phyloP scores from a whole-genome alignment of 2,797 vertebrate species.

The Acanthurus leucopareius region DNA sequence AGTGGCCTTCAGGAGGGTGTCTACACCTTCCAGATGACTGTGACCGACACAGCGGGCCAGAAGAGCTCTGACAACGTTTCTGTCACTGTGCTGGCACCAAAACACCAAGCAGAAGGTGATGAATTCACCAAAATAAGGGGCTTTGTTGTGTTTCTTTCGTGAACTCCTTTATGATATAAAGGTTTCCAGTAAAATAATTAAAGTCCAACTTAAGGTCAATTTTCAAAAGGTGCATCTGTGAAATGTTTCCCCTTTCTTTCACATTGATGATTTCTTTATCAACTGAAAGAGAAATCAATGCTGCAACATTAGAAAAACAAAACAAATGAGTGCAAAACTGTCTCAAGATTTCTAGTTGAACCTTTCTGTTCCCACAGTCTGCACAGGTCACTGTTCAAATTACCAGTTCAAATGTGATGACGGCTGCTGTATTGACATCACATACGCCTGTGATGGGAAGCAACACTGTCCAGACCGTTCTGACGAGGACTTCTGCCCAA shows the following conservation, averaged over 20 bases:
- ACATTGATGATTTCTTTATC: neutral
- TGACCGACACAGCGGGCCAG: conserved; percentile 91
- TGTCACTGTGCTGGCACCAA: conserved; percentile 88
- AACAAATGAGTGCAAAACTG: neutral
- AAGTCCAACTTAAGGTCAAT: neutral
- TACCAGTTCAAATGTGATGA: conserved; percentile 97
- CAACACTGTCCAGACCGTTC: conserved; percentile 95
- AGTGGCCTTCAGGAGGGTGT: conserved; percentile 89
- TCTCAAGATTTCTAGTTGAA: neutral
- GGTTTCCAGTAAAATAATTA: neutral
- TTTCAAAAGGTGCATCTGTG: neutral
- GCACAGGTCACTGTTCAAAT: conserved; percentile 89
- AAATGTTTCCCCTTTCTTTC: neutral
- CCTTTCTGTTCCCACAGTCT: conserved; percentile 82
- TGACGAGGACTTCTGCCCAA: conserved; percentile 95
- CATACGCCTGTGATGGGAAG: conserved; percentile 92
- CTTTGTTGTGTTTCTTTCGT: neutral
- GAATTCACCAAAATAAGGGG: neutral
- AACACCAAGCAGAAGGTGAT: conserved; percentile 88
- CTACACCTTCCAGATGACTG: conserved; percentile 92
- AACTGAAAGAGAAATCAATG: neutral
- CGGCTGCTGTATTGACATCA: conserved; percentile 97
- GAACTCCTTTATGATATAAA: neutral
- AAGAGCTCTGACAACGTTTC: conserved; percentile 93
- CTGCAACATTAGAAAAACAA: neutral